phyloP scores from a whole-genome alignment of 2,888 invertebrate species.

The Pherbina coryleti region DNA sequence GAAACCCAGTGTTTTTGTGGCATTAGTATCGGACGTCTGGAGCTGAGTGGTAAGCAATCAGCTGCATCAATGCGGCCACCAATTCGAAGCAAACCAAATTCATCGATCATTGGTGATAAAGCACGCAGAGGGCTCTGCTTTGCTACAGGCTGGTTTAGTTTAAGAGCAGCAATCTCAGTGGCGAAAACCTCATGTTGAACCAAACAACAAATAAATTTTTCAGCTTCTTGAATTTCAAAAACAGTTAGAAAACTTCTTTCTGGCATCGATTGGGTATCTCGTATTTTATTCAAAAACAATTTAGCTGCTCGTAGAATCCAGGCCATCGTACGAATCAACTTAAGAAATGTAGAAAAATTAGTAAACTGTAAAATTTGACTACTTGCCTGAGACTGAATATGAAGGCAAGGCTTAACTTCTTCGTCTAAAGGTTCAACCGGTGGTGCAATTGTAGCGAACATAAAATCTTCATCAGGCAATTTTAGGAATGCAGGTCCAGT shows the following conservation, averaged over 20 bases:
- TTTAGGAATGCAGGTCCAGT: too few relatives aligned
- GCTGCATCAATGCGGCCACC: conserved; percentile 11
- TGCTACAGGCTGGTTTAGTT: too few relatives aligned
- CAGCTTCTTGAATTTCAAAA: too few relatives aligned
- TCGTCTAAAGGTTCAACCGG: conserved; percentile 23
- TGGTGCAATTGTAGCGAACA: background rate
- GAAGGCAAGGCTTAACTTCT: conserved; percentile 28
- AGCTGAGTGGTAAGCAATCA: background rate
- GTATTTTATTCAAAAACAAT: too few relatives aligned
- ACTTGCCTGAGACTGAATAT: background rate
- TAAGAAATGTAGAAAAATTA: conserved; percentile 34
- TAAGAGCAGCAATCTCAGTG: too few relatives aligned
- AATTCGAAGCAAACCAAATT: too few relatives aligned
- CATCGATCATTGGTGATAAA: too few relatives aligned
- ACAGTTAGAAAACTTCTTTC: background rate
- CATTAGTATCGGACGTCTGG: conserved; percentile 21
- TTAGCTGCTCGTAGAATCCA: too few relatives aligned
- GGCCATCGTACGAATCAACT: too few relatives aligned
- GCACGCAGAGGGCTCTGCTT: too few relatives aligned
- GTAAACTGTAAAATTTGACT: conserved; percentile 4
- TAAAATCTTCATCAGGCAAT: too few relatives aligned
- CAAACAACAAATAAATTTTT: background rate
- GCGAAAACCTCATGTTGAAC: conserved; percentile 4
- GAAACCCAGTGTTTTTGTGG: conserved; percentile 11
- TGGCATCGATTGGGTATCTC: too few relatives aligned